These are phyloP conservation scores for Periophthalmus magnuspinnatus DNA, from an alignment of 2,797 vertebrate species.

Conservation along the genomic window DNA sequence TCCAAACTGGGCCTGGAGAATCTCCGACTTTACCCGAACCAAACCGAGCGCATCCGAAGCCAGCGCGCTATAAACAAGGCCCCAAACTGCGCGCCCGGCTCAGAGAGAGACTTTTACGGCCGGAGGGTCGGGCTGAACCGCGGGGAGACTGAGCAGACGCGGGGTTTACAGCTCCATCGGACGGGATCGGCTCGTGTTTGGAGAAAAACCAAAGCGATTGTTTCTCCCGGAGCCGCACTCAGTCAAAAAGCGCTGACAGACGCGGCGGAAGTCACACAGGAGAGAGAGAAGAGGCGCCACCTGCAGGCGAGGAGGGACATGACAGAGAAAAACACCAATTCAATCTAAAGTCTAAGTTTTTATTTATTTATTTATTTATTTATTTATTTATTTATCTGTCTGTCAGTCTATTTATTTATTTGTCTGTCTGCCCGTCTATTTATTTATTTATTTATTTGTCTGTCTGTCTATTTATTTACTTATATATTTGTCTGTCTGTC, in stretches of 20 bases:
- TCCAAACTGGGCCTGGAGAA: conserved; percentile 68
- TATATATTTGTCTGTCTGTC: too few relatives aligned
- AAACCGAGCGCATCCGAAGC: conserved; percentile 37
- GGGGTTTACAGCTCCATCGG: not conserved
- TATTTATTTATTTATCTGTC: too few relatives aligned
- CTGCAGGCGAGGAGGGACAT: not conserved
- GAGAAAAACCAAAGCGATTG: conserved; percentile 67
- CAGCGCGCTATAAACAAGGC: conserved; percentile 77
- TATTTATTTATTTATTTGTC: too few relatives aligned
- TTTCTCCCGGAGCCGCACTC: conserved; percentile 63
- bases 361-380: too few relatives aligned
- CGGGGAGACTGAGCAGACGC: not conserved
- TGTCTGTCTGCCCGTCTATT: too few relatives aligned
- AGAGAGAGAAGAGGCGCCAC: not conserved
- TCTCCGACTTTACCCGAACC: conserved; percentile 28
- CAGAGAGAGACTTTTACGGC: not conserved
- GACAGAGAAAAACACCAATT: too few relatives aligned
- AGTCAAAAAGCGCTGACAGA: conserved; percentile 35
- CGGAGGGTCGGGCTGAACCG: not conserved
- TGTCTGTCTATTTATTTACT: too few relatives aligned
- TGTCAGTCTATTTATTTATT: too few relatives aligned
- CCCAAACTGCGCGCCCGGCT: conserved; percentile 19
- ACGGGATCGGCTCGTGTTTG: conserved; percentile 21
- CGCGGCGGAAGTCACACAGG: conserved; percentile 24
- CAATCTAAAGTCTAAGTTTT: too few relatives aligned